Evolutionary conservation across 2,113 vertebrate genomes (phyloP).

Genomic region (Upupa epops): DNA sequence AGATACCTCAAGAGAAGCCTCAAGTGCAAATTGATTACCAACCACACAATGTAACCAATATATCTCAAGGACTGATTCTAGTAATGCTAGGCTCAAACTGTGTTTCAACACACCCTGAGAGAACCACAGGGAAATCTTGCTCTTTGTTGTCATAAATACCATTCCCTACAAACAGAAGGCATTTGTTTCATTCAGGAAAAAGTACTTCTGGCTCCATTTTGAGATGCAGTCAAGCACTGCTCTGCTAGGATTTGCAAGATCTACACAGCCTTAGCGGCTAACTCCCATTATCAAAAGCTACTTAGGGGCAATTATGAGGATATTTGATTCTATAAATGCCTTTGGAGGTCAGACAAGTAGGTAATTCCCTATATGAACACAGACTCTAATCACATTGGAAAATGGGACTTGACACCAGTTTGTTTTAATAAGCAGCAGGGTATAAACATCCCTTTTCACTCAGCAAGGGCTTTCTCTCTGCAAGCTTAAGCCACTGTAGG

Average conservation of each 20-base stretch:
- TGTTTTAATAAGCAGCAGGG: background rate
- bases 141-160: background rate
- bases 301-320: background rate
- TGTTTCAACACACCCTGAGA: background rate
- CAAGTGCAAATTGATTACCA: background rate
- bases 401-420: background rate
- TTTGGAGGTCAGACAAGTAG: background rate
- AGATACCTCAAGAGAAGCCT: background rate
- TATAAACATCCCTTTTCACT: background rate
- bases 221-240: accelerated
- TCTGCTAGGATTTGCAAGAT: background rate
- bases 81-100: background rate
- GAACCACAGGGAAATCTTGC: background rate
- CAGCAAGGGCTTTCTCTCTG: background rate
- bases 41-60: background rate
- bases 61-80: background rate
- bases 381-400: background rate
- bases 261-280: background rate
- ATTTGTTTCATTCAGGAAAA: background rate
- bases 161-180: background rate
- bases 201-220: background rate
- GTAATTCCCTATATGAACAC: background rate
- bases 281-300: background rate
- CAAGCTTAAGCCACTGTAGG: background rate
- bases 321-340: background rate